A percentile compares a stretch with the other conserved stretches of the same genome.
These are phyloP conservation scores for Tricholaema leucomelas DNA, from an alignment of 2,113 vertebrate genomes.

Conservation along the genomic window DNA sequence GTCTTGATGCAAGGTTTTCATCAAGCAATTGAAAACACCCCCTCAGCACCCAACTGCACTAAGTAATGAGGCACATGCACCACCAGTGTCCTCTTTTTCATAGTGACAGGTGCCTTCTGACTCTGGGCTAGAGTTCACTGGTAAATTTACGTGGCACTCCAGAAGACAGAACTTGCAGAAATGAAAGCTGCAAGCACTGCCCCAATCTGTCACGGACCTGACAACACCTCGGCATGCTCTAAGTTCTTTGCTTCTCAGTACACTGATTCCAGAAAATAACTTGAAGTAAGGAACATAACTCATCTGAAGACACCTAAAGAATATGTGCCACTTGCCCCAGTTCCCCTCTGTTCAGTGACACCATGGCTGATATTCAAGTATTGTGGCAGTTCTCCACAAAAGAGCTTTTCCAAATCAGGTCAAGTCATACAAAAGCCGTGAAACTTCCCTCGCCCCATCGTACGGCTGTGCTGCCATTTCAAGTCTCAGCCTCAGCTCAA, in stretches of 20 bases:
- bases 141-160: neutral
- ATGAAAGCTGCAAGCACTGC: neutral
- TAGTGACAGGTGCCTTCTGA: neutral
- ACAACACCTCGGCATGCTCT: neutral
- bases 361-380: neutral
- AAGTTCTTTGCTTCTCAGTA: neutral
- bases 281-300: neutral
- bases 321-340: neutral
- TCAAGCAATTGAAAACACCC: neutral
- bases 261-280: neutral
- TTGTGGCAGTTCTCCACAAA: neutral
- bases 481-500: neutral
- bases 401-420: neutral
- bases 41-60: neutral
- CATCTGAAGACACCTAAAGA: neutral
- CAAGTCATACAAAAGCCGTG: rapidly evolving
- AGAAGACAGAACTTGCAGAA: neutral
- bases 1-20: neutral
- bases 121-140: neutral
- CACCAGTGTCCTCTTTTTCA: neutral
- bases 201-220: neutral
- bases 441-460: neutral
- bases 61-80: neutral
- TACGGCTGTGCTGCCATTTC: neutral
- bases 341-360: neutral